Percentiles rank a stretch among this genome's conserved stretches.
These are phyloP conservation scores for Mesorhabditis sp. DNA, from an alignment of 2,888 invertebrate genomes.

Conservation along the genomic window DNA sequence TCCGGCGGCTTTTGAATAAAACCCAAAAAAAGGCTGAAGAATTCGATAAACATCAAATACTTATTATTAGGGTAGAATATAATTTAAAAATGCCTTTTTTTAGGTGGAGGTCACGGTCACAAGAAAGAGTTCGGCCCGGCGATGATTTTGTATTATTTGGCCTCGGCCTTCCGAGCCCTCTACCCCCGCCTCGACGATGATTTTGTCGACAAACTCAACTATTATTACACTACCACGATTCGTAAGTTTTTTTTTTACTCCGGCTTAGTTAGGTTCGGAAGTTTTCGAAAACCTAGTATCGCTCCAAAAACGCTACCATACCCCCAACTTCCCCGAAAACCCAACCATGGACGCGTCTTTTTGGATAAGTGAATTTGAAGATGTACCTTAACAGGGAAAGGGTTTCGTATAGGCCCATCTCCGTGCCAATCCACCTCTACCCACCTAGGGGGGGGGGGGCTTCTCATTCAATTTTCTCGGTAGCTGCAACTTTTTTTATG, in stretches of 20 bases:
- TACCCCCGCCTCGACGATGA: constrained; percentile 58
- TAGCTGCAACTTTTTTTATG: no score
- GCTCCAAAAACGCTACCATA: no score
- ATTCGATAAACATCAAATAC: no score
- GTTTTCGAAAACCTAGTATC: no score
- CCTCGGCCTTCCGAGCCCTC: constrained; percentile 57
- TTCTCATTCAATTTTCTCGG: no score
- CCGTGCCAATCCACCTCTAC: no score
- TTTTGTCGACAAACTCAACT: constrained; percentile 58
- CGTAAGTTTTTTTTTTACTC: constrained; percentile 27
- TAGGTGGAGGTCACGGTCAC: constrained; percentile 50
- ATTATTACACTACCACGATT: constrained; percentile 58
- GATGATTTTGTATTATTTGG: constrained; percentile 58
- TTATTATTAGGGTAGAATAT: no score
- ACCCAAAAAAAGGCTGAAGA: no score
- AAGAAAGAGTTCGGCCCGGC: constrained; percentile 58
- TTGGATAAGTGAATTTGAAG: constrained; percentile 1
- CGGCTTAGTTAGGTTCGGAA: no score
- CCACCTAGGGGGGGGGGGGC: no score
- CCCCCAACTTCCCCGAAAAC: no score
- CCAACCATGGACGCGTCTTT: background rate
- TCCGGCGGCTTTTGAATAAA: no score
- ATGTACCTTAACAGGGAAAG: background rate
- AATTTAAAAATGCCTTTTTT: background rate
- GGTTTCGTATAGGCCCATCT: background rate